A percentile compares a stretch with the other conserved stretches of the same genome.
phyloP scores from a whole-genome alignment of 2,113 vertebrate species.

The Lophochroa leadbeateri region DNA sequence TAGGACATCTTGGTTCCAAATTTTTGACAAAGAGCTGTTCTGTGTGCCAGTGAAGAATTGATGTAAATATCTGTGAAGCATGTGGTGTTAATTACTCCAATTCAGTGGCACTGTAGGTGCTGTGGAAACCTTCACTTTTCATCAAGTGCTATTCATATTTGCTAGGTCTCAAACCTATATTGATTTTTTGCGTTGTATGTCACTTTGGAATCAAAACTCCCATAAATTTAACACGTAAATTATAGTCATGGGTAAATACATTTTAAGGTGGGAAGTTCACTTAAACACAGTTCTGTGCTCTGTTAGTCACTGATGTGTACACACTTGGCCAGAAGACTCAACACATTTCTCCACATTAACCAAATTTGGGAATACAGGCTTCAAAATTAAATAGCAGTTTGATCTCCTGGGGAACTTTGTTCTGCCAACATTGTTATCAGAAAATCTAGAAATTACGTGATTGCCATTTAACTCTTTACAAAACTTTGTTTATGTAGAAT shows the following conservation, averaged over 20 bases:
- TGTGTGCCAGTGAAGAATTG: conserved; percentile 36
- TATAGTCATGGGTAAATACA: conserved; percentile 50
- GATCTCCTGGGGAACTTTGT: conserved; percentile 50
- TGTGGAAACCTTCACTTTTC: conserved; percentile 64
- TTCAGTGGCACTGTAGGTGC: conserved; percentile 51
- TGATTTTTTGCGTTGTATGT: conserved; percentile 56
- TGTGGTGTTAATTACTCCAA: conserved; percentile 35
- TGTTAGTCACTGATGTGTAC: conserved; percentile 13
- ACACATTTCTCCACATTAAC: conserved; percentile 44
- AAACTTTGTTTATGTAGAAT: neutral
- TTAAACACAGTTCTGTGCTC: conserved; percentile 47
- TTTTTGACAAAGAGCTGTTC: conserved; percentile 47
- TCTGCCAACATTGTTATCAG: conserved; percentile 56
- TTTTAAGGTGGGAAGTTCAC: conserved; percentile 53
- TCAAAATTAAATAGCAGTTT: conserved; percentile 65
- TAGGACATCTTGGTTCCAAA: conserved; percentile 45
- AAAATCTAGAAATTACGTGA: conserved; percentile 46
- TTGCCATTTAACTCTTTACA: conserved; percentile 56
- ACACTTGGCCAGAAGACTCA: conserved; percentile 32
- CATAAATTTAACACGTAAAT: conserved; percentile 69
- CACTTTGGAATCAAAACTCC: conserved; percentile 55
- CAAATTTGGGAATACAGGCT: conserved; percentile 56
- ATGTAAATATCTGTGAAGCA: conserved; percentile 39
- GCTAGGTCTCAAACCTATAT: conserved; percentile 65
- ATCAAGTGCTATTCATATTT: conserved; percentile 61